A percentile compares a stretch with the other conserved stretches of the same genome.
Conservation (phyloP, 2,888 invertebrate genomes). For the Poecilobothrus nobilitatus region DNA sequence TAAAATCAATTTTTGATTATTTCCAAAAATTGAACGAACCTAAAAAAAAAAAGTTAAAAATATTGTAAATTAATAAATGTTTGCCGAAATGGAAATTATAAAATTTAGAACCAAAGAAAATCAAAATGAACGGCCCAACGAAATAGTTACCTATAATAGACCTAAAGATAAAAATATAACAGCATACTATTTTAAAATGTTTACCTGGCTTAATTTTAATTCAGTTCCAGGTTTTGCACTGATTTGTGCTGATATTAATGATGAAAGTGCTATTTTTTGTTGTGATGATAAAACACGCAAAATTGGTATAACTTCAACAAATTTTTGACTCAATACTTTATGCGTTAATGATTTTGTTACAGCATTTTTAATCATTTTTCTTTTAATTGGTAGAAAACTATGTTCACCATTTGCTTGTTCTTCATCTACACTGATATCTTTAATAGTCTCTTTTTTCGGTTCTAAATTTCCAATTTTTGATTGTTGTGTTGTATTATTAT, state of each 20-base stretch:
- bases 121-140: not conserved
- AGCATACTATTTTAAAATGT: constrained; percentile 13
- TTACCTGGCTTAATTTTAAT: constrained; percentile 52
- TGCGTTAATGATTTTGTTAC: constrained; percentile 51
- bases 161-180: not conserved
- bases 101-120: not conserved
- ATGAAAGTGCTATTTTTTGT: constrained; percentile 54
- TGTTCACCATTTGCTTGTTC: not conserved
- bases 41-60: constrained; percentile 37
- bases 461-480: not conserved
- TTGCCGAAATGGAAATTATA: not conserved
- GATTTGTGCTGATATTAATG: constrained; percentile 55
- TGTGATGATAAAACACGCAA: constrained; percentile 54
- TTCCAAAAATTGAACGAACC: constrained; percentile 53
- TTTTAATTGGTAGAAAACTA: not conserved
- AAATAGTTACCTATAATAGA: not conserved
- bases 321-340: constrained; percentile 51
- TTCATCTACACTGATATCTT: not conserved
- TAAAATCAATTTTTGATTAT: constrained; percentile 51
- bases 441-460: not conserved
- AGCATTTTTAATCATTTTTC: constrained; percentile 48
- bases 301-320: constrained; percentile 56
- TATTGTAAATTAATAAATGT: not conserved
- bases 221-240: constrained; percentile 48
- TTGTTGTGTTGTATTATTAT: not conserved